Base-by-base conservation (phyloP, 2,113 vertebrate genomes). In the Cyanoramphus novaezelandiae region DNA sequence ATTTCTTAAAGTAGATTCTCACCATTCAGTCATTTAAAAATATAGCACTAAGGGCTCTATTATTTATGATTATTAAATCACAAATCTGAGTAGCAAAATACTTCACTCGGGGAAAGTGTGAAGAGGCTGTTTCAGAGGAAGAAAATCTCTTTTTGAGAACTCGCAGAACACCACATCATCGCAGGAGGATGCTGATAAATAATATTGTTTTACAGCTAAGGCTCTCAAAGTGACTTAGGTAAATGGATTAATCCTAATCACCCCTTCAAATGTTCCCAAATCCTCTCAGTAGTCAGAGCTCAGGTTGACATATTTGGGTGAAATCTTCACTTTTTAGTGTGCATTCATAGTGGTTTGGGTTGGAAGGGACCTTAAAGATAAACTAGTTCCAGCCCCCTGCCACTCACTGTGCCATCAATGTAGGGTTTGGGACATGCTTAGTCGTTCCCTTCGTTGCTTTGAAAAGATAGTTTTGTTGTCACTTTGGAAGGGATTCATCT, bases 21-120 rank as follows among this genome's bases (percentile, higher is more conserved):
- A 95, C 94, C 88, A 97, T 95, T 96, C 95, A 97, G 94, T 96
- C 96, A 96, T 94, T 96, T 96, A 96, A 96, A 97, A 97, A 96
- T 94, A 96, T 92, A 95, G 86, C 94, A 94, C 82, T 91, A 94
- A 95, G 90, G 86, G 92, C 88, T 97, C 94, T 93, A 96, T 96
- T 96, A 96, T 96, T 96, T 96, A 97, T 96, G 96, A 96, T 96
- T 97, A 97, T 97, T 96, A 97, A 97, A 97, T 96, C 96, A 95
- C 93, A 96, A 96, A 95, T 95, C 91, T 91, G 89, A 95, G 95
- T 77, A 94, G 96, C 93, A 96, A 96, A 96, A 97, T 97, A 96
- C 96, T 96, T 96, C 92, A 96, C 95, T 97, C 50, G 7, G 83
- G 84, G 47, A 77, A 94, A 93, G 91, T 29, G 84, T 83, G 89